Conservation (phyloP, 2,797 vertebrate species). For the Neosilurus hyrtlii region DNA sequence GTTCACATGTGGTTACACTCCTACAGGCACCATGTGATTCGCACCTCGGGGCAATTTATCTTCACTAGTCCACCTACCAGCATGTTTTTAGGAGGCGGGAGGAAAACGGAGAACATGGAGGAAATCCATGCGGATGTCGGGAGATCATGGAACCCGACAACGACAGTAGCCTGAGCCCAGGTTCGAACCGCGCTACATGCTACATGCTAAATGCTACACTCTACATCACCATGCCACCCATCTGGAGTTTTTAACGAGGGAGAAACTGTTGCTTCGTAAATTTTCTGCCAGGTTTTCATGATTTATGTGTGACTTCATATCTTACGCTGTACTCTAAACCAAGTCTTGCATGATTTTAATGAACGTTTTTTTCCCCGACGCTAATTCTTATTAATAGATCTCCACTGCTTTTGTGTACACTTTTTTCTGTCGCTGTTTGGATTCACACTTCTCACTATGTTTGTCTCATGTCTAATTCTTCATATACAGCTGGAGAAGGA, state of each 20-base stretch:
- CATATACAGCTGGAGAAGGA: conserved; percentile 27
- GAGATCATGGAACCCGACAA: background rate
- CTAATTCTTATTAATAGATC: background rate
- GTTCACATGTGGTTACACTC: background rate
- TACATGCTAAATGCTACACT: background rate
- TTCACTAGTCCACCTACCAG: background rate
- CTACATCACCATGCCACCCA: conserved; percentile 2
- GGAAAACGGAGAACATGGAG: conserved; percentile 2
- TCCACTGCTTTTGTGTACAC: background rate
- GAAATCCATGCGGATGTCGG: background rate
- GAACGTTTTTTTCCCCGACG: background rate
- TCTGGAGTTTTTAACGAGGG: background rate
- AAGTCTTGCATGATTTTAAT: background rate
- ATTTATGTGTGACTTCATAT: background rate
- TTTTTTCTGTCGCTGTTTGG: background rate
- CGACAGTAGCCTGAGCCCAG: conserved; percentile 3
- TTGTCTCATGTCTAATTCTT: conserved; percentile 1
- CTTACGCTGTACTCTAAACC: background rate
- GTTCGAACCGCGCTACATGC: background rate
- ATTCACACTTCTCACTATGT: background rate
- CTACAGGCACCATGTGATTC: background rate
- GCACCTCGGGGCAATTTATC: conserved; percentile 13
- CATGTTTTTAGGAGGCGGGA: background rate
- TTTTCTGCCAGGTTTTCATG: background rate
- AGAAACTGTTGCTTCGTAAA: background rate